A percentile compares a stretch with the other conserved stretches of the same genome.
Evolutionary conservation across 1,140 invertebrate species (phyloP).

Genomic region (Popillia japonica): DNA sequence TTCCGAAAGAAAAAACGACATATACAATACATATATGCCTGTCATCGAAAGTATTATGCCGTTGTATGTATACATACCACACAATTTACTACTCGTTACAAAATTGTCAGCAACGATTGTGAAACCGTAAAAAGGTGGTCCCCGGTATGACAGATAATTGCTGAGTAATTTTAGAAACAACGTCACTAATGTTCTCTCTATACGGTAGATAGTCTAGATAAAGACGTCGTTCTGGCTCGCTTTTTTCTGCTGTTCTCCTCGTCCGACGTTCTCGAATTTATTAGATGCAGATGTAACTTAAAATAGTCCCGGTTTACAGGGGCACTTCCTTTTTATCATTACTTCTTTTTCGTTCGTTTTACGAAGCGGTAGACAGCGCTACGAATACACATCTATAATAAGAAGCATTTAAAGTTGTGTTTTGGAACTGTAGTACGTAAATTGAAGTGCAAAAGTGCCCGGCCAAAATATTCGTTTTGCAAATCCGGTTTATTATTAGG

Average conservation of each 20-base stretch:
- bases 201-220: neutral
- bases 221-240: neutral
- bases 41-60: neutral
- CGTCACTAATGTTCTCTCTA: slow-evolving; percentile 5
- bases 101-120: neutral
- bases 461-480: too few species aligned
- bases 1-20: too few species aligned
- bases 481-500: too few species aligned
- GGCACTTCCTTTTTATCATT: slow-evolving; percentile 6
- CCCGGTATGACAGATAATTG: neutral
- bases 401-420: neutral
- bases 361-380: neutral
- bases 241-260: neutral
- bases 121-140: neutral
- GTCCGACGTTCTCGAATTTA: neutral
- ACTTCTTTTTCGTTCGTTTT: neutral
- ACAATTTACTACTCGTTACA: neutral
- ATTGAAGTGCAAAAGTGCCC: too few species aligned
- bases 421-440: neutral
- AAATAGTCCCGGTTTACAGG: neutral
- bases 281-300: slow-evolving; percentile 7
- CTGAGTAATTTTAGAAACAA: slow-evolving; percentile 11
- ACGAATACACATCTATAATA: neutral
- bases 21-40: neutral
- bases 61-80: neutral